Conservation (phyloP, 2,888 invertebrate species). For the Polymixis lichenea region DNA sequence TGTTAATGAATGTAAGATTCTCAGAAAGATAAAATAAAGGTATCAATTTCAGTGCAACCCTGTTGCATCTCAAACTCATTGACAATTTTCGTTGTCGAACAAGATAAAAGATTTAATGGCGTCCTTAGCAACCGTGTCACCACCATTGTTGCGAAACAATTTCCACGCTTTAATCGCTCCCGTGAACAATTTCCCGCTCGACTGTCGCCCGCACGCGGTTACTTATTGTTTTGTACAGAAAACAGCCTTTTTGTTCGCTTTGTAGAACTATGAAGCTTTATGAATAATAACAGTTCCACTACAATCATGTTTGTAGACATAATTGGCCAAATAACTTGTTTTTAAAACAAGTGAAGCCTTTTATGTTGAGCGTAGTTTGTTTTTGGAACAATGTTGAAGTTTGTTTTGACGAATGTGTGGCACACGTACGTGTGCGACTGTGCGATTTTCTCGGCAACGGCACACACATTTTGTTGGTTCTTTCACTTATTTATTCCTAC, state of each 20-base stretch:
- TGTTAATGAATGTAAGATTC: neutral
- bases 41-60: conserved; percentile 9
- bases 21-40: neutral
- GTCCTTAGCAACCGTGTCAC: conserved; percentile 73
- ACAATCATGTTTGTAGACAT: conserved; percentile 58
- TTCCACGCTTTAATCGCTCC: conserved; percentile 80
- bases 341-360: conserved; percentile 47
- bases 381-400: conserved; percentile 13
- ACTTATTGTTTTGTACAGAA: conserved; percentile 73
- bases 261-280: conserved; percentile 65
- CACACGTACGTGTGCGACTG: too few relatives aligned
- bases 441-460: neutral
- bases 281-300: conserved; percentile 67
- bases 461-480: neutral
- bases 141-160: conserved; percentile 80
- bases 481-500: neutral
- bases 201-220: conserved; percentile 76
- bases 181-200: conserved; percentile 77
- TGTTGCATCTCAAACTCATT: conserved; percentile 42
- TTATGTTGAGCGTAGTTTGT: conserved; percentile 39
- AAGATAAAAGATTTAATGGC: conserved; percentile 76
- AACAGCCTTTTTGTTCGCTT: conserved; percentile 69
- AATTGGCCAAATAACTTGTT: conserved; percentile 57
- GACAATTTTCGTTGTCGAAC: conserved; percentile 61
- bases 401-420: conserved; percentile 18